Base-by-base conservation (phyloP, 2,113 vertebrate species). In the Xenopus laevis region DNA sequence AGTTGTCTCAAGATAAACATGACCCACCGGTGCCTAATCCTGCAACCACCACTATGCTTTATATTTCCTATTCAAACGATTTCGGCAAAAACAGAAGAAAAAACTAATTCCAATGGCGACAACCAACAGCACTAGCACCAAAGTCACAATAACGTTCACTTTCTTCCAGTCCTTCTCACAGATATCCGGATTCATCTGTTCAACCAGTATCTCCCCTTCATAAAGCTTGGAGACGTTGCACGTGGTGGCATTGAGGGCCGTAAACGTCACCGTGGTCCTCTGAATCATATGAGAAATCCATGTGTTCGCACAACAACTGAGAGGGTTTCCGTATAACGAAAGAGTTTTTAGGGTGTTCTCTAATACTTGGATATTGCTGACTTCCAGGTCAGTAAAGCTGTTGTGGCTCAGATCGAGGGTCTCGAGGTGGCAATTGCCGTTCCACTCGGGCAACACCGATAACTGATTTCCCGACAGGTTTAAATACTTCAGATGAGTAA, bases 391-490 rank as follows among this genome's bases (percentile, higher is more conserved):
- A 53, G 90, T 92, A 78, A 99, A 87, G 74, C 87, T 92, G 68
- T 99, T 99, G 83, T 96, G 94, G 66, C 90, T 87, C 55, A 99
- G 86, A 81, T 99, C 96, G 40, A 99, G 81, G 6, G 90, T 90
- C 86, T 97, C 94, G 0, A 98, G 82, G 9, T 87, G 89, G 9
- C 91, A 92, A 1, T 89, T 87, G 66, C 79, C 86, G 7, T 81
- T 89, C 92, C 92, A 94, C 11, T 78, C 71, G 0, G 94, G 93
- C 2, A 98, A 74, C 58, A 83, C 84, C 44, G 86, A 93, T 63
- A 99, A 78, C 77, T 79, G 92, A 82, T 99, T 99, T 78, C 89
- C 87, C 0, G 95, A 95, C 5, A 98, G 86, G 71, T 98, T 95
- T 2, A 98, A 86, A 2, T 85, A 81, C 75, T 86, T 93, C 13